Base-by-base conservation (phyloP, 1,140 invertebrate genomes). In the Achatina immaculata region DNA sequence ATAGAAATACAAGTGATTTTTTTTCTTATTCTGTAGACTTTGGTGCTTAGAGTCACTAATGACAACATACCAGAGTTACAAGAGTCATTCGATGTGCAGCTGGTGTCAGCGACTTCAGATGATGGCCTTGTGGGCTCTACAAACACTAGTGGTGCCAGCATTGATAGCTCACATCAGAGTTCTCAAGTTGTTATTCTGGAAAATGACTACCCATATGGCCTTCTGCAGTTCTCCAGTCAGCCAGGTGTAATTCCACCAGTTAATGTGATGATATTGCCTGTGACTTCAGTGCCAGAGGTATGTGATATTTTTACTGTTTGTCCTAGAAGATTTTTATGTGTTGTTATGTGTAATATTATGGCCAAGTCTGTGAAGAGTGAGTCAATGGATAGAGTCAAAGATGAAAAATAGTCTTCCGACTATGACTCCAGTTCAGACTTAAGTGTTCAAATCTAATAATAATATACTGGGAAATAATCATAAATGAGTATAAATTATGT, bases 141-240 rank as follows among this genome's bases (percentile, higher is more conserved):
- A 21, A 87, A 87, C 66, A 87, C 83, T 0, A 91, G 90, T 85
- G 90, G 90, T n/a, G 90, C 90, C n/a, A 89, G 88, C 73, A 87
- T 91, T 24, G 83, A 90, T 65, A 82, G 80, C 6, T 43, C 74
- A 0, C 74, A 40, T 14, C 34, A 78, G 36, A 51, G 34, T 0
- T 84, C 84, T 14, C 71, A 76, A 0, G 79, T 91, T 24, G 83
- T 82, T 21, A 84, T 91, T 36, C 55, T 71, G 14, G 86, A 86
- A 40, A 91, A 85, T 82, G 90, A 91, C 78, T 86, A 83, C 73
- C 86, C 88, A 11, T 86, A 88, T 86, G 90, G 90, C 21, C 72
- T 90, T 40, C 81, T 91, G 51, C 88, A 91, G 84, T 91, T 91
- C 74, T 86, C 84, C 7, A 82, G 58, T 16, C 21, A 75, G 11